A percentile compares a stretch with the other conserved stretches of the same genome.
phyloP scores from a whole-genome alignment of 2,797 vertebrate genomes.

The Mus spretus region DNA sequence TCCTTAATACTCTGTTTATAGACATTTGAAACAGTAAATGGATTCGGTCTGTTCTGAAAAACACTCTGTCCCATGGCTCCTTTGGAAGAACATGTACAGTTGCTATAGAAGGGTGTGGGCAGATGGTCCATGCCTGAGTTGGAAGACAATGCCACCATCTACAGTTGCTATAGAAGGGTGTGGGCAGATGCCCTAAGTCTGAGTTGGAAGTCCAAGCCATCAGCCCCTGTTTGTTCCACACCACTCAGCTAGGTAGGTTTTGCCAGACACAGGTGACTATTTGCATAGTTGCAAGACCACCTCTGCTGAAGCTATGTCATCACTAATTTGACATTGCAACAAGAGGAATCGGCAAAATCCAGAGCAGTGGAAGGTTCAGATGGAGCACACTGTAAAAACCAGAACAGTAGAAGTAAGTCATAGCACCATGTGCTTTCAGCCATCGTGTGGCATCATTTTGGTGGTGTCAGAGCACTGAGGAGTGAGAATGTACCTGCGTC shows the following conservation, averaged over 20 bases:
- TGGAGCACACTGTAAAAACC: constrained; percentile 66
- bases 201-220: constrained; percentile 25
- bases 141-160: constrained; percentile 58
- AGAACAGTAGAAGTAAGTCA: constrained; percentile 76
- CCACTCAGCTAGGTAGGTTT: constrained; percentile 2
- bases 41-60: constrained; percentile 76
- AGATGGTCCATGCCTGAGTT: constrained; percentile 65
- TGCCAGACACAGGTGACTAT: constrained; percentile 29
- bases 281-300: constrained; percentile 63
- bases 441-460: constrained; percentile 41
- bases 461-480: constrained; percentile 60
- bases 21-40: constrained; percentile 79
- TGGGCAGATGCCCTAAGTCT: constrained; percentile 51
- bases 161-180: constrained; percentile 66
- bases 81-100: not conserved
- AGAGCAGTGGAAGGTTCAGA: constrained; percentile 46
- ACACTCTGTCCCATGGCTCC: not conserved
- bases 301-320: constrained; percentile 49
- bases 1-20: constrained; percentile 83
- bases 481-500: not conserved
- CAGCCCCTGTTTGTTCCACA: constrained; percentile 44
- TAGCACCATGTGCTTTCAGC: constrained; percentile 48
- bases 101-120: not conserved
- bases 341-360: constrained; percentile 69
- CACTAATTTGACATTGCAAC: constrained; percentile 66